These are phyloP conservation scores for Bothrops jararaca DNA, from an alignment of 2,113 vertebrate species.

Conservation along the genomic window DNA sequence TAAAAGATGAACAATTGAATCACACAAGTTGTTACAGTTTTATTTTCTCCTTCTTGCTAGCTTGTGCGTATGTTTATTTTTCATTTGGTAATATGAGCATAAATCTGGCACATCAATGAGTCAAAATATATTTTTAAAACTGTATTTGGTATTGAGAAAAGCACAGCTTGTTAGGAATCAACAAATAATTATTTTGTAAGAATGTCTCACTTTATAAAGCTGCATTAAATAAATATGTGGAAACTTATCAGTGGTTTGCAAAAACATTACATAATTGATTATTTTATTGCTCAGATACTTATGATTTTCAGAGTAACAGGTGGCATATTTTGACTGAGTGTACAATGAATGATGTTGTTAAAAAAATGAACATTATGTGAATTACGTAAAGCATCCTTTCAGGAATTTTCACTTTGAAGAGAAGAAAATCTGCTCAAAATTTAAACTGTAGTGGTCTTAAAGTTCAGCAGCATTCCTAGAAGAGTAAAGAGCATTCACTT, in stretches of 20 bases:
- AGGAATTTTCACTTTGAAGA: not conserved
- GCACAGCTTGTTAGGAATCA: not conserved
- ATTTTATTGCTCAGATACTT: not conserved
- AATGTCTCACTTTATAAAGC: not conserved
- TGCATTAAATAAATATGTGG: not conserved
- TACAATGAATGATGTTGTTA: not conserved
- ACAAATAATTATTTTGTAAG: not conserved
- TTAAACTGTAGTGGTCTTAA: not conserved
- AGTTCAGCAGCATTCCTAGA: not conserved
- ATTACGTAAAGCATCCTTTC: not conserved
- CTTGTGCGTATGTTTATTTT: not conserved
- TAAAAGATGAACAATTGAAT: not conserved
- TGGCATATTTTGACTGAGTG: not conserved
- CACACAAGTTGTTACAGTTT: not conserved
- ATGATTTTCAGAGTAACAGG: not conserved
- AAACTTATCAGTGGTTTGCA: not conserved
- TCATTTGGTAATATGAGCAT: not conserved
- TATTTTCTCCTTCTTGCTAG: not conserved
- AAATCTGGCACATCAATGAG: not conserved
- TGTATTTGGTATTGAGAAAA: not conserved
- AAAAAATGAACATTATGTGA: not conserved
- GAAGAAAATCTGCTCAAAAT: not conserved
- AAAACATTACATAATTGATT: not conserved
- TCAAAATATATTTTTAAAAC: not conserved
- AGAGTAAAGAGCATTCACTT: not conserved